Evolutionary conservation across 2,888 invertebrate species (phyloP).

Genomic region (Drosophila seclusa): DNA sequence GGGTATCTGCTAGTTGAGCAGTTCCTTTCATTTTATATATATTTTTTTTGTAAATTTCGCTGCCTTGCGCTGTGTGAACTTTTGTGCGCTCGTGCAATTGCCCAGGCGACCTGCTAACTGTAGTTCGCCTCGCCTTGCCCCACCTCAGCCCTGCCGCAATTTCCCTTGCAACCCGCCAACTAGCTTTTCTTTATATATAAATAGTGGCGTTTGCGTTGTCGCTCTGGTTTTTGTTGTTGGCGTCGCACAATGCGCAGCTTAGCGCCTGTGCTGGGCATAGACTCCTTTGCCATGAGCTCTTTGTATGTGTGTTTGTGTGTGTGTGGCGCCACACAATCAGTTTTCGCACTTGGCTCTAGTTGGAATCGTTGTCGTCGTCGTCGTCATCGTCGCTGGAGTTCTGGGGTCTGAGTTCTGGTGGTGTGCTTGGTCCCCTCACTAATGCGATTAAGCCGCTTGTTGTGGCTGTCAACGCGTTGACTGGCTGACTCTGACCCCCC

Average conservation of each 20-base stretch:
- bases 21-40: not conserved
- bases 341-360: conserved; percentile 70
- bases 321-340: conserved; percentile 71
- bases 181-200: conserved; percentile 75
- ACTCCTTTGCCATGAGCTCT: conserved; percentile 10
- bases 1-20: conserved; percentile 8
- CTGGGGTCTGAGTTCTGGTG: conserved; percentile 12
- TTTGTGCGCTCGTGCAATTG: conserved; percentile 61
- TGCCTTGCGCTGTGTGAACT: conserved; percentile 53
- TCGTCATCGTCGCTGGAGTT: conserved; percentile 22
- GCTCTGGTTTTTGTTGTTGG: conserved; percentile 32
- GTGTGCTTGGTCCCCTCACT: conserved; percentile 56
- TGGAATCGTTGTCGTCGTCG: conserved; percentile 30
- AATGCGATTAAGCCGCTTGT: conserved; percentile 83
- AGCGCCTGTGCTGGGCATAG: conserved; percentile 47
- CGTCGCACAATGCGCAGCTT: conserved; percentile 72
- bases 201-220: conserved; percentile 60
- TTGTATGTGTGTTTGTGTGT: not conserved
- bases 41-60: conserved; percentile 19
- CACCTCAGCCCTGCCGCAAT: not conserved
- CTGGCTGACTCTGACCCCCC: conserved; percentile 55
- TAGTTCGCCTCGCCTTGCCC: conserved; percentile 22
- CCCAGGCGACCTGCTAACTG: conserved; percentile 48
- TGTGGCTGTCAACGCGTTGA: conserved; percentile 83
- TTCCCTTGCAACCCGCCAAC: conserved; percentile 33